phyloP scores from a whole-genome alignment of 2,113 vertebrate species.

The Myotis yumanensis region DNA sequence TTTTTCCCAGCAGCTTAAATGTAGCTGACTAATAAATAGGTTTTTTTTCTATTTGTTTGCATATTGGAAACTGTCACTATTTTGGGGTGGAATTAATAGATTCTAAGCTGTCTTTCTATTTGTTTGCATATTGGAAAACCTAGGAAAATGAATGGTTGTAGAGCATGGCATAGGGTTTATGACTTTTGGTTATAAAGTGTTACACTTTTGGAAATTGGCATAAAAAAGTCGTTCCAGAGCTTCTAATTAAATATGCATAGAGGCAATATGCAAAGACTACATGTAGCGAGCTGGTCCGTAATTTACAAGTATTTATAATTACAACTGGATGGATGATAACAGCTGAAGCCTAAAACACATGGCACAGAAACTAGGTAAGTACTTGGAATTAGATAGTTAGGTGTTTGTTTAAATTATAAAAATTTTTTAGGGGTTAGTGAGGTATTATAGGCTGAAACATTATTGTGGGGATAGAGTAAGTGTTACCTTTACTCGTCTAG shows the following conservation, averaged over 20 bases:
- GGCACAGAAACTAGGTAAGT: constrained; percentile 6
- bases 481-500: background rate
- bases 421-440: background rate
- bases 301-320: background rate
- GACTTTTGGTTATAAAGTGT: constrained; percentile 18
- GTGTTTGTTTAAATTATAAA: constrained; percentile 32
- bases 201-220: background rate
- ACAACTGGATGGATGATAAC: background rate
- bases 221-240: background rate
- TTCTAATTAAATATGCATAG: background rate
- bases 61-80: constrained; percentile 2
- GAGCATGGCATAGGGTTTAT: background rate
- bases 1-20: constrained; percentile 9
- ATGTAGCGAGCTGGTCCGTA: background rate
- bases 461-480: background rate
- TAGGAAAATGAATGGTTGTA: constrained; percentile 15
- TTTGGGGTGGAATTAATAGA: background rate
- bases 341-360: constrained; percentile 21
- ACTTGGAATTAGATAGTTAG: constrained; percentile 7
- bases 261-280: background rate
- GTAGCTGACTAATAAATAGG: background rate
- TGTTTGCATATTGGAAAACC: background rate
- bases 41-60: constrained; percentile 21
- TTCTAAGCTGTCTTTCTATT: constrained; percentile 26
- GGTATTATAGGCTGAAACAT: background rate